Percentiles rank a stretch among this genome's conserved stretches.
phyloP scores from a whole-genome alignment of 2,797 vertebrate genomes.

The Sebastes alutus region DNA sequence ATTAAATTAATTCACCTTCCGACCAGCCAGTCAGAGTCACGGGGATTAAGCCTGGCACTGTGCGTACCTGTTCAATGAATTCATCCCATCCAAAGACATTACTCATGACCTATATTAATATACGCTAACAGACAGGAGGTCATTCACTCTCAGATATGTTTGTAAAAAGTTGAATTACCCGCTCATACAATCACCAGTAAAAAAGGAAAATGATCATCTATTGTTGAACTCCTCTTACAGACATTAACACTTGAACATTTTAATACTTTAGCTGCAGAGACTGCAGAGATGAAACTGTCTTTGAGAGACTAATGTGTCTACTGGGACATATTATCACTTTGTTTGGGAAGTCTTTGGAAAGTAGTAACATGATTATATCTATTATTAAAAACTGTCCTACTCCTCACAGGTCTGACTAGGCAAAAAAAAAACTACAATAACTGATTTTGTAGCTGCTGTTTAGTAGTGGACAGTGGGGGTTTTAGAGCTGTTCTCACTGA shows the following conservation, averaged over 20 bases:
- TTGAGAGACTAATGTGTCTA: neutral
- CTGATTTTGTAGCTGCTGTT: neutral
- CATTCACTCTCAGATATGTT: neutral
- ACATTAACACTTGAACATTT: neutral
- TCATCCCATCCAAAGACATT: constrained; percentile 14
- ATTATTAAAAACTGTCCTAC: neutral
- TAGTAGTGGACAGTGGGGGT: too few relatives aligned
- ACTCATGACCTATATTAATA: constrained; percentile 64
- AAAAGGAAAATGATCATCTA: neutral
- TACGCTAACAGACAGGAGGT: constrained; percentile 3
- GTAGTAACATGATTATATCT: neutral
- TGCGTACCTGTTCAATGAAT: constrained; percentile 56
- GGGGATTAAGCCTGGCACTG: constrained; percentile 52
- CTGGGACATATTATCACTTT: neutral
- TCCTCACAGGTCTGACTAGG: neutral
- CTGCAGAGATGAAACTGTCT: neutral
- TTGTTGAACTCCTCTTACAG: neutral
- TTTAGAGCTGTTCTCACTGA: too few relatives aligned
- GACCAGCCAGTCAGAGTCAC: constrained; percentile 52
- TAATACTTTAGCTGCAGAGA: neutral
- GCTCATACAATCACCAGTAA: neutral
- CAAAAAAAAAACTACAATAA: neutral
- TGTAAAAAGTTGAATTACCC: neutral
- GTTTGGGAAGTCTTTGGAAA: neutral
- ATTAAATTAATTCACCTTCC: constrained; percentile 70